Evolutionary conservation across 2,113 vertebrate genomes (phyloP).

Genomic region (Acanthochromis polyacanthus): DNA sequence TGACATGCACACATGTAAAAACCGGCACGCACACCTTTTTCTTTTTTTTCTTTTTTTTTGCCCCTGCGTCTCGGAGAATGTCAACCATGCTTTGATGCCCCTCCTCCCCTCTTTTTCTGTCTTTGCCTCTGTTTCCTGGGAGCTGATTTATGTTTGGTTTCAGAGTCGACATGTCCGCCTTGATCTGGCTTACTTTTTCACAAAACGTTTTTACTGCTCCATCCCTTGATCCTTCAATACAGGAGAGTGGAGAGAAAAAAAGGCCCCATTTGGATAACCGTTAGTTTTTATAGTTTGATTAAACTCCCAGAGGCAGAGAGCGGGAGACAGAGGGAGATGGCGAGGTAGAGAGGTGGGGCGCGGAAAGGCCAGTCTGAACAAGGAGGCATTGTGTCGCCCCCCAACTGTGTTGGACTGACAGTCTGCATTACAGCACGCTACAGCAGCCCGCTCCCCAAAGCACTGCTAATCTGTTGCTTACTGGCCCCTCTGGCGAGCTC

Average conservation of each 20-base stretch:
- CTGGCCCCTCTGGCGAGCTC: conserved; percentile 61
- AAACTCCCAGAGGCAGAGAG: conserved; percentile 54
- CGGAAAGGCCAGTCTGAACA: conserved; percentile 76
- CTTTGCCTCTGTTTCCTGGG: conserved; percentile 53
- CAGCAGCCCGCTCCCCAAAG: conserved; percentile 69
- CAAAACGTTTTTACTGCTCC: not conserved
- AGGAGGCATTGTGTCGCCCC: conserved; percentile 81
- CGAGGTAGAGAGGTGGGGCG: conserved; percentile 73
- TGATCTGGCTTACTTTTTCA: conserved; percentile 15
- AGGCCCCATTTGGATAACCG: conserved; percentile 23
- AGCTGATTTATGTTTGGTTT: conserved; percentile 75
- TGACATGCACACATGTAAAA: conserved; percentile 18
- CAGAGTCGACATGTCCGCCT: conserved; percentile 49
- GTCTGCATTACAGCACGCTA: conserved; percentile 79
- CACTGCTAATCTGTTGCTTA: conserved; percentile 74
- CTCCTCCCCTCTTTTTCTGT: conserved; percentile 41
- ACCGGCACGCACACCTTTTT: conserved; percentile 34
- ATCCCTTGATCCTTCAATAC: conserved; percentile 5
- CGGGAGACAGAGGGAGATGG: conserved; percentile 42
- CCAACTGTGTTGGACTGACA: conserved; percentile 80
- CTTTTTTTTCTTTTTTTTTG: conserved; percentile 44
- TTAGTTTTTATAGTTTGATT: conserved; percentile 62
- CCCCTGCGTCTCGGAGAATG: conserved; percentile 65
- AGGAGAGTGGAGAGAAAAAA: not conserved
- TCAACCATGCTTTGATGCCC: conserved; percentile 74